phyloP scores from a whole-genome alignment of 2,888 invertebrate species.

The Bombylius discolor region DNA sequence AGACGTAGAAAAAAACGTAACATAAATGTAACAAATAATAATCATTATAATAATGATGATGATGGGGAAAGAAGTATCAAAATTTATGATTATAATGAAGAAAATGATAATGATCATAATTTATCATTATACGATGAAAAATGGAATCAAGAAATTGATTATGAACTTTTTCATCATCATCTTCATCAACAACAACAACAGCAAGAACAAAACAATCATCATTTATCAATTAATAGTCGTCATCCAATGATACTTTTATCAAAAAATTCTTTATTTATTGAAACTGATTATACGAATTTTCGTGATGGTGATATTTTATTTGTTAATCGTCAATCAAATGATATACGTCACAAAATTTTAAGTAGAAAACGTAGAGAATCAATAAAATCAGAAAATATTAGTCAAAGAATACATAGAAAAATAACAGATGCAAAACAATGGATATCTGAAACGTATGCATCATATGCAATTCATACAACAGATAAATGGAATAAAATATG shows the following conservation, averaged over 20 bases:
- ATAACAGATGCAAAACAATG: constrained; percentile 69
- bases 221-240: not conserved
- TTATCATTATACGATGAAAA: not conserved
- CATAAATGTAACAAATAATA: not conserved
- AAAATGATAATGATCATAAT: constrained; percentile 8
- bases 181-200: not conserved
- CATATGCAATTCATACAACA: constrained; percentile 72
- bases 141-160: not conserved
- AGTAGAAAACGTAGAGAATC: constrained; percentile 41
- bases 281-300: constrained; percentile 25
- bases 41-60: constrained; percentile 11
- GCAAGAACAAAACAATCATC: not conserved
- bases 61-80: too few species aligned
- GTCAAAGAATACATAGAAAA: constrained; percentile 50
- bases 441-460: constrained; percentile 76
- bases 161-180: too few species aligned
- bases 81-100: constrained; percentile 8
- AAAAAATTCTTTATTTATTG: constrained; percentile 3
- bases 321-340: constrained; percentile 41
- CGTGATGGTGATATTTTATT: constrained; percentile 43
- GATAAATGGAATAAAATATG: constrained; percentile 73
- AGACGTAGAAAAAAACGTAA: constrained; percentile 20
- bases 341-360: constrained; percentile 38
- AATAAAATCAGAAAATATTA: constrained; percentile 38
- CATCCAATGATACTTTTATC: not conserved